These are phyloP conservation scores for Melanchra persicariae DNA, from an alignment of 2,888 invertebrate genomes.

Conservation along the genomic window DNA sequence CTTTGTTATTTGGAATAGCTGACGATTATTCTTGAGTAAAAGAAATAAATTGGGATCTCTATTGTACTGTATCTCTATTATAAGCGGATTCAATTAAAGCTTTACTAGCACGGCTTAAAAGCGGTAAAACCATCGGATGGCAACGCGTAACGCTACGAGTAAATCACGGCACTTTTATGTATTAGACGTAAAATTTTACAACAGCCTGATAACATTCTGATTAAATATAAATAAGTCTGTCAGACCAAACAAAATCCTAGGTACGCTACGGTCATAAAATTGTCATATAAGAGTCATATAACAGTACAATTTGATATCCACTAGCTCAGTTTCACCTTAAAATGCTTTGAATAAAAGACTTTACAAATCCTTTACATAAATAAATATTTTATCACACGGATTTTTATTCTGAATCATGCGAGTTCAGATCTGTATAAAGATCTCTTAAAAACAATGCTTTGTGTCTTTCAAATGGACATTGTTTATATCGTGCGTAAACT, in stretches of 20 bases:
- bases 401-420: conserved; percentile 44
- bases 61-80: background rate
- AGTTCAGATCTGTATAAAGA: conserved; percentile 26
- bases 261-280: conserved; percentile 33
- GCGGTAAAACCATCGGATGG: background rate
- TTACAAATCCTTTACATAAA: conserved; percentile 50
- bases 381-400: conserved; percentile 58
- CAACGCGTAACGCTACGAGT: conserved; percentile 24
- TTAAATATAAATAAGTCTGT: conserved; percentile 81
- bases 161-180: conserved; percentile 35
- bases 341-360: conserved; percentile 51
- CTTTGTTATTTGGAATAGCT: background rate
- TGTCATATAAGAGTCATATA: conserved; percentile 36
- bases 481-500: conserved; percentile 21
- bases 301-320: conserved; percentile 31
- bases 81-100: background rate
- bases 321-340: conserved; percentile 18
- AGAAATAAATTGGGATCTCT: too few species aligned
- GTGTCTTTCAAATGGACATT: conserved; percentile 18
- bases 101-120: background rate
- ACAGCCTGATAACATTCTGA: conserved; percentile 72
- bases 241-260: conserved; percentile 57
- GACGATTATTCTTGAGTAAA: background rate
- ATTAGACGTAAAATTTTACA: conserved; percentile 41
- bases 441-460: conserved; percentile 38